phyloP scores from a whole-genome alignment of 1,140 invertebrate genomes.

The Drosophila oshimai region DNA sequence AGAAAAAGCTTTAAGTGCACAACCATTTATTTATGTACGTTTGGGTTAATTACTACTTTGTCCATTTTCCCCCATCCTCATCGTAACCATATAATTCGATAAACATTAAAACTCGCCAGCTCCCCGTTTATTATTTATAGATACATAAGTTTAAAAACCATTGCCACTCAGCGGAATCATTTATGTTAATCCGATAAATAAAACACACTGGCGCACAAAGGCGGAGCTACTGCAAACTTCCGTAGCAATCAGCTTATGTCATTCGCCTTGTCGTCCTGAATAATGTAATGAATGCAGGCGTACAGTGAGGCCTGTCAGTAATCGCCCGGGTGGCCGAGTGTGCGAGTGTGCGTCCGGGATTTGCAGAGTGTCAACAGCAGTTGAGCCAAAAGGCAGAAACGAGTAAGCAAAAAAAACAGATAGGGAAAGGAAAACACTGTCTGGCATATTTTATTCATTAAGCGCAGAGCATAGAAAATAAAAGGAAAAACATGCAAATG shows the following conservation, averaged over 20 bases:
- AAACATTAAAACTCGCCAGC: not conserved
- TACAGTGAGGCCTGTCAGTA: slow-evolving; percentile 33
- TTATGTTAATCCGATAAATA: slow-evolving; percentile 24
- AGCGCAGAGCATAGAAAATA: slow-evolving; percentile 64
- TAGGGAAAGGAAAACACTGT: slow-evolving; percentile 44
- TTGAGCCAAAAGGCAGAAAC: slow-evolving; percentile 2
- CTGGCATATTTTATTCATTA: slow-evolving; percentile 81
- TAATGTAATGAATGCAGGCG: slow-evolving; percentile 59
- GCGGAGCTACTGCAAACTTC: slow-evolving; percentile 1
- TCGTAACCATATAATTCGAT: not conserved
- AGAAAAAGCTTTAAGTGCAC: not conserved
- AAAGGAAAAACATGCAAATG: slow-evolving; percentile 74
- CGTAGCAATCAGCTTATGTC: slow-evolving; percentile 36
- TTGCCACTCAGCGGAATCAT: slow-evolving; percentile 9
- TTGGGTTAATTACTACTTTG: not conserved
- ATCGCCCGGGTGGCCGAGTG: slow-evolving; percentile 32
- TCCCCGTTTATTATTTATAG: slow-evolving; percentile 11
- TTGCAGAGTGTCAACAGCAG: slow-evolving; percentile 57
- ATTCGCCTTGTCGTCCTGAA: slow-evolving; percentile 30
- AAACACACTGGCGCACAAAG: not conserved
- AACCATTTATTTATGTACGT: not conserved
- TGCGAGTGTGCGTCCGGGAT: slow-evolving; percentile 18
- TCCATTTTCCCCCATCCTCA: not conserved
- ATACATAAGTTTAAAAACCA: slow-evolving; percentile 26
- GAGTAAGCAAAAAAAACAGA: slow-evolving; percentile 1